Base-by-base conservation (phyloP, 2,797 vertebrate genomes). In the Leptatherina wallacei region DNA sequence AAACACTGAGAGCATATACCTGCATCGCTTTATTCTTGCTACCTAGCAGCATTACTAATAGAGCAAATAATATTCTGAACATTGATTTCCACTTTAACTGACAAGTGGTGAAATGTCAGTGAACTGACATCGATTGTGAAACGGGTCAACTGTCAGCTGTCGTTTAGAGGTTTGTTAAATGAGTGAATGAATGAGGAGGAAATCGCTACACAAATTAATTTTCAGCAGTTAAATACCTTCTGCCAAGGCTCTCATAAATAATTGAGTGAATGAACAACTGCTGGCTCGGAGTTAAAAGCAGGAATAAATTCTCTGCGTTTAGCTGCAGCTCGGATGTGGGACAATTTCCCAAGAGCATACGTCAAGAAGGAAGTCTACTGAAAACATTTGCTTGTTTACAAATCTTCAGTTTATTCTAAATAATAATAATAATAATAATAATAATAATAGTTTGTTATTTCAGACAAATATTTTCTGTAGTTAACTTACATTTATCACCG, bases 401-500 rank as follows among this genome's bases (percentile, higher is more conserved):
- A 78, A 66, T 36, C 66, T 88, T 67, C 22, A 44, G 70, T 70
- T 73, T 72, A 68, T 66, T 57, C 33, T 62, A 60, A 80, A 67
- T 77, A 80, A 79, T 86, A 77, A 85, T 81, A 80, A 75, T 82
- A 71, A 76, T 80, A 75, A 79, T 84, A 80, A 76, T 84, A 71
- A 73, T 79, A 76, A 80, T 85, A 57, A 72, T 80, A 63, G 55
- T 82, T 66, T 38, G 56, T 69, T 52, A 61, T 78, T 83, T 77
- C 75, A 89, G 69, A 89, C 81, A 88, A 69, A 84, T 78, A 80
- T 47, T 86, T 82, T 90, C 80, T 86, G 86, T 78, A 81, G 87
- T 90, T 88, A 90, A 91, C 93, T 92, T 95, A 99, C 98, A 98
- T 98, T 98, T 99, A 95, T 99, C 97, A 80, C 97, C 97, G 90